Percentiles rank a stretch among this genome's conserved stretches.
Conservation (phyloP, 2,888 invertebrate species). For the Andrena minutula region DNA sequence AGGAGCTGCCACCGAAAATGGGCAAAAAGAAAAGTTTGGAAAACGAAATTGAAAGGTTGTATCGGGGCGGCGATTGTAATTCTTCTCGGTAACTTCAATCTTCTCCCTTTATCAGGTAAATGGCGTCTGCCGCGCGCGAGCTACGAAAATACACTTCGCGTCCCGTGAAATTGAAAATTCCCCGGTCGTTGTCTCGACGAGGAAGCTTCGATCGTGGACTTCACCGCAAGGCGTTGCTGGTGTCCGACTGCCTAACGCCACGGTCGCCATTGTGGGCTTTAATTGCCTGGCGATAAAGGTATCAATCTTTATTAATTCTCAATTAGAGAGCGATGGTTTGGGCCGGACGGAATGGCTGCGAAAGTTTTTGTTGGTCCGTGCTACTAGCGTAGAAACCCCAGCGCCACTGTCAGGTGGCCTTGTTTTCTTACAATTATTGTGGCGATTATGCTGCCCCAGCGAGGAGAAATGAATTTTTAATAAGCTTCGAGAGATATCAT, state of each 20-base stretch:
- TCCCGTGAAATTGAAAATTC: constrained; percentile 29
- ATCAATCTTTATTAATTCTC: constrained; percentile 81
- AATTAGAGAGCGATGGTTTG: constrained; percentile 78
- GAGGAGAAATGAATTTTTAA: constrained; percentile 50
- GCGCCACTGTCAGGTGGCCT: constrained; percentile 4
- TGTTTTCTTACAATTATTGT: constrained; percentile 67
- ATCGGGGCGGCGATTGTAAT: constrained; percentile 41
- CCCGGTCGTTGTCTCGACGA: constrained; percentile 10
- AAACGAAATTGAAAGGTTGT: constrained; percentile 56
- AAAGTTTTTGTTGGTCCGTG: constrained; percentile 41
- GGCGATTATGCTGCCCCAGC: constrained; percentile 31
- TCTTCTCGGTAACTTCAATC: constrained; percentile 35
- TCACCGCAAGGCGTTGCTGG: constrained; percentile 26
- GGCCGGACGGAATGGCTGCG: constrained; percentile 58
- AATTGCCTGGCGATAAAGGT: constrained; percentile 79
- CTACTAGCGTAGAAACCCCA: not conserved
- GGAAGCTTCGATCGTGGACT: constrained; percentile 33
- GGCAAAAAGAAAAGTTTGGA: constrained; percentile 30
- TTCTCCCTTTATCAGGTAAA: constrained; percentile 37
- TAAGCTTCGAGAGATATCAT: constrained; percentile 17
- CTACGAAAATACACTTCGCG: constrained; percentile 28
- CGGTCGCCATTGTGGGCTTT: constrained; percentile 62
- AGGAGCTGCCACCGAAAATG: constrained; percentile 50
- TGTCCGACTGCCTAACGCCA: constrained; percentile 11
- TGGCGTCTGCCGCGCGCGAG: constrained; percentile 37